A percentile compares a stretch with the other conserved stretches of the same genome.
These are phyloP conservation scores for Chiroxiphia lanceolata DNA, from an alignment of 2,797 vertebrate genomes.

Conservation along the genomic window DNA sequence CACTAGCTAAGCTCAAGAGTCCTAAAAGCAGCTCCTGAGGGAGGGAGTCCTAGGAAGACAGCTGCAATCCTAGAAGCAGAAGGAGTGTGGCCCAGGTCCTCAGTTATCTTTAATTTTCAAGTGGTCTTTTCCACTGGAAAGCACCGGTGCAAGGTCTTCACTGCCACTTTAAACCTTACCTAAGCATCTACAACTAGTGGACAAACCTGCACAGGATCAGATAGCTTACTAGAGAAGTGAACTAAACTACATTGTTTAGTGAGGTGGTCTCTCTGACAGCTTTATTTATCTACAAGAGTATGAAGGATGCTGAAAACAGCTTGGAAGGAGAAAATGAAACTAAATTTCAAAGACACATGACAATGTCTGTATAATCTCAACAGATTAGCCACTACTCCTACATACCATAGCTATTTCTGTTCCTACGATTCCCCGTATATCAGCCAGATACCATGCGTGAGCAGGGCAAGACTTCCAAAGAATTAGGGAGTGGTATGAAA, in stretches of 20 bases:
- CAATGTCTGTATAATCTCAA: neutral
- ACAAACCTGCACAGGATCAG: neutral
- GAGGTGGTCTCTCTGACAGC: neutral
- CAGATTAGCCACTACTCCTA: neutral
- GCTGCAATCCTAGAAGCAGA: neutral
- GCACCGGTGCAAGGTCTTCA: neutral
- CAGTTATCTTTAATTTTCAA: neutral
- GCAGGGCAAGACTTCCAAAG: neutral
- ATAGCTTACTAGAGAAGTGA: neutral
- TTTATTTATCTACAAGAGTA: neutral
- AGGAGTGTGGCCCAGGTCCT: neutral
- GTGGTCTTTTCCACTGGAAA: neutral
- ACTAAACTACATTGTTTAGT: neutral
- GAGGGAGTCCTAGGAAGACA: neutral
- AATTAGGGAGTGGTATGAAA: neutral
- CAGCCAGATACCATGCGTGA: neutral
- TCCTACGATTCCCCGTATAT: neutral
- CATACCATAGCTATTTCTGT: neutral
- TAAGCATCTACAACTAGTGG: neutral
- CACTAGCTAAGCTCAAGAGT: neutral
- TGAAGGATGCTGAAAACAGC: neutral
- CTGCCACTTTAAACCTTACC: neutral
- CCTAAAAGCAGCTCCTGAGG: neutral
- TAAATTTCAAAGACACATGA: neutral
- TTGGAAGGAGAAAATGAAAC: constrained; percentile 14